A percentile compares a stretch with the other conserved stretches of the same genome.
These are phyloP conservation scores for Zosterops lateralis DNA, from an alignment of 2,113 vertebrate genomes.

Conservation along the genomic window DNA sequence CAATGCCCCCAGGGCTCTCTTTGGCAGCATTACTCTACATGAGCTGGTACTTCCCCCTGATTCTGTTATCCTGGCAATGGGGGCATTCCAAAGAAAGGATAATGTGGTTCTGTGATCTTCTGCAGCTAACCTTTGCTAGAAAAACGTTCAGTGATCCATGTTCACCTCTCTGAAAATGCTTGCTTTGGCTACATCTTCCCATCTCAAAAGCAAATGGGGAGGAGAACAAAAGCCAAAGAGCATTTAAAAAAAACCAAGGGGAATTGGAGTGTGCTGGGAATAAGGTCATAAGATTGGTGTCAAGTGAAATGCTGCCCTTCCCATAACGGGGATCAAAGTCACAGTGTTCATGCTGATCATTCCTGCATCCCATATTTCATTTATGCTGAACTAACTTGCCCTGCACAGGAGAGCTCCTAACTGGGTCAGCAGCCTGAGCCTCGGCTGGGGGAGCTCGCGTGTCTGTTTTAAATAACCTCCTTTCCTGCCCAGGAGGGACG, in stretches of 20 bases:
- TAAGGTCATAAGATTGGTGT: not conserved
- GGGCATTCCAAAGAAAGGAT: not conserved
- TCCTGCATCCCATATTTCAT: not conserved
- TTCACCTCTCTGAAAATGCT: constrained; percentile 1
- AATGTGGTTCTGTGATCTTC: not conserved
- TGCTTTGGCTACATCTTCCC: not conserved
- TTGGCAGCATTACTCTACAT: not conserved
- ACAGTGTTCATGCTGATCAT: not conserved
- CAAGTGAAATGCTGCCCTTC: not conserved
- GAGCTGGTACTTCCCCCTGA: not conserved
- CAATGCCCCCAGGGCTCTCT: not conserved
- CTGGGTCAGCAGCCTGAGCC: not conserved
- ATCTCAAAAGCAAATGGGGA: not conserved
- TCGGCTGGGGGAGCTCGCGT: rapidly evolving
- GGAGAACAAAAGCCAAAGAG: not conserved
- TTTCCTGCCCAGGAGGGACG: not conserved
- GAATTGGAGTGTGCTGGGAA: not conserved
- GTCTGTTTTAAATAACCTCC: not conserved
- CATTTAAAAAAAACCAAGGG: not conserved
- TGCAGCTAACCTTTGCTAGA: not conserved
- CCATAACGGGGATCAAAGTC: not conserved
- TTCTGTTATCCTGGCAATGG: not conserved
- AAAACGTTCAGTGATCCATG: not conserved
- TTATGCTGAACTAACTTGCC: not conserved
- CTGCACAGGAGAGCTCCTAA: not conserved